Base-by-base conservation (phyloP, 2,888 invertebrate genomes). In the Pherbina coryleti region DNA sequence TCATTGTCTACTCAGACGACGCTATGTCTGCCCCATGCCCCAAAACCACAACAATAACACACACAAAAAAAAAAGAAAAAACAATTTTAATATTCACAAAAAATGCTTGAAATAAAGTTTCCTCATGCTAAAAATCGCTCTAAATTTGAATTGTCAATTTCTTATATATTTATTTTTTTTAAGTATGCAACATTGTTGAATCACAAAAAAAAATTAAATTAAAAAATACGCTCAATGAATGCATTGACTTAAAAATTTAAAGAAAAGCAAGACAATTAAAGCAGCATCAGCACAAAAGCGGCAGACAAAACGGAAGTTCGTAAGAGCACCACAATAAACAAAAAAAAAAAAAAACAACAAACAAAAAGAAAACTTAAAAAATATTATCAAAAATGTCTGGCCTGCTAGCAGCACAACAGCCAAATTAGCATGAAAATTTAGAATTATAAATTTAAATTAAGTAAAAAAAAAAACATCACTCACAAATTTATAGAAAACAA, bases 261-360 rank as follows among this genome's bases (percentile, higher is more conserved):
- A 34, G 7, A 14, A 28, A 66, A 28, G 9, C 31, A 66, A 8
- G 37, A 5, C 14, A 66, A 60, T 14, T 14, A 25, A 60, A 60
- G 25, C 60, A 25, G 28, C 60, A 22, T 9, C 28, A 3, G 11
- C 55, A 1, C 28, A 37, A 66, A 28, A 37, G 19, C 19, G 19
- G 34, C 37, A 66, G 66, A 66, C 66, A 31, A n/a, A 66, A 28
- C 66, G 66, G 66, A 66, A 66, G 66, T 34, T 9, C 34, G 37
- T 44, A 44, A 44, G 44, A 44, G 44, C 44, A 44, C 11, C 11
- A 44, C 14, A 44, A 44, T 44, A 11, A 44, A 14, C 44, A 1
- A 44, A 44, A 11, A 44, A 44, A 4, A 4, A 37, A 37, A 4
- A 1, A 44, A 11, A 1, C 11, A 44, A 44, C 44, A 44, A 44